phyloP scores from a whole-genome alignment of 2,888 invertebrate species.

The Hypomecis atomaria region DNA sequence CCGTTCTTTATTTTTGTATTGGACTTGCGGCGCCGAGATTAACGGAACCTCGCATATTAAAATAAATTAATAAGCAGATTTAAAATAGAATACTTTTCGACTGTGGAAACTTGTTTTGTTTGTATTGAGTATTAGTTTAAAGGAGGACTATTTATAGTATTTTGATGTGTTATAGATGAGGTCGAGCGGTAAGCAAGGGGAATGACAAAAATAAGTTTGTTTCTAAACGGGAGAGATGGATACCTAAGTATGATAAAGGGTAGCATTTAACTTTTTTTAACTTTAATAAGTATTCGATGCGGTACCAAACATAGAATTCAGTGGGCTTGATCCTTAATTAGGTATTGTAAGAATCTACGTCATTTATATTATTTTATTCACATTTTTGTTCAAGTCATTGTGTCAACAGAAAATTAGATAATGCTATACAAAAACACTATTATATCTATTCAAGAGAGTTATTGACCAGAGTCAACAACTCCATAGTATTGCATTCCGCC shows the following conservation, averaged over 20 bases:
- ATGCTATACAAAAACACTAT: no score
- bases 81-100: slow-evolving; percentile 34
- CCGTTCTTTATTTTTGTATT: slow-evolving; percentile 24
- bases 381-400: no score
- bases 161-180: slow-evolving; percentile 25
- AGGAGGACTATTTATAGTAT: slow-evolving; percentile 25
- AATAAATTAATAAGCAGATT: slow-evolving; percentile 32
- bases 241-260: not conserved
- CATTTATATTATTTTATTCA: no score
- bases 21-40: slow-evolving; percentile 19
- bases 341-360: no score
- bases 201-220: slow-evolving; percentile 23
- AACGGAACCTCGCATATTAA: slow-evolving; percentile 37
- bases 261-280: no score
- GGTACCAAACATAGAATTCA: no score
- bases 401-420: no score
- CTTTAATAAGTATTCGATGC: no score
- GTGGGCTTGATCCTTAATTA: no score
- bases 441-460: no score
- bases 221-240: not conserved
- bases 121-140: slow-evolving; percentile 9
- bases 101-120: slow-evolving; percentile 33
- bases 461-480: no score
- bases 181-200: slow-evolving; percentile 17
- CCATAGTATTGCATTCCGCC: no score